Base-by-base conservation (phyloP, 2,113 vertebrate species). In the Sminthopsis crassicaudata region DNA sequence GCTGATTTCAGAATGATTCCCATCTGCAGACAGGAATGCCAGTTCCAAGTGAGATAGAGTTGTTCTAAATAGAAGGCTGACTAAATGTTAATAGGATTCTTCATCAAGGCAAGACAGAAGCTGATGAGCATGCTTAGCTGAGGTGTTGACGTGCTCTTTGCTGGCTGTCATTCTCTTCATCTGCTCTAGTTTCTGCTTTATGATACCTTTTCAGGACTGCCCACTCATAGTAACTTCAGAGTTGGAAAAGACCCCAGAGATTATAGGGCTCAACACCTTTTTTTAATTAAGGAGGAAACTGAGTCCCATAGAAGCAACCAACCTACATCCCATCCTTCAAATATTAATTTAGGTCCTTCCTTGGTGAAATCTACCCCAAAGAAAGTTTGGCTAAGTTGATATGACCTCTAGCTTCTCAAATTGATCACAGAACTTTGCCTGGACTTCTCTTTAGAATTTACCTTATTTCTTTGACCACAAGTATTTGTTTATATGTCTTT, bases 21-120 rank as follows among this genome's bases (percentile, higher is more conserved):
- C 93, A 93, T 94, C 90, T 95, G 93, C 90, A 97, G 93, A 93
- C 96, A 95, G 92, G 95, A 96, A 53, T 95, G 91, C 25, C 60
- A 97, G 90, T 52, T 95, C 90, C 90, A 90, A 97, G 91, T 94
- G 95, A 96, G 95, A 55, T 90, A 93, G 91, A 94, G 89, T 94
- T 93, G 96, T 98, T 97, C 97, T 95, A 98, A 98, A 98, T 97
- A 97, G 95, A 98, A 94, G 60, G 0, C 93, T 60, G 53, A 96
- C 95, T 97, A 97, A 97, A 97, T 97, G 97, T 97, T 98, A 97
- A 67, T 95, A 97, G 90, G 24, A 93, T 84, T 95, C 89, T 95
- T 93, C 23, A 1, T 97, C 95, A 96, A 95, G 76, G 76, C 0
- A 36, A 91, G 95, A 90, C 93, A 96, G 94, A 95, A 97, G 93